Evolutionary conservation across 1,140 invertebrate species (phyloP).

Genomic region (Coptotermes formosanus): DNA sequence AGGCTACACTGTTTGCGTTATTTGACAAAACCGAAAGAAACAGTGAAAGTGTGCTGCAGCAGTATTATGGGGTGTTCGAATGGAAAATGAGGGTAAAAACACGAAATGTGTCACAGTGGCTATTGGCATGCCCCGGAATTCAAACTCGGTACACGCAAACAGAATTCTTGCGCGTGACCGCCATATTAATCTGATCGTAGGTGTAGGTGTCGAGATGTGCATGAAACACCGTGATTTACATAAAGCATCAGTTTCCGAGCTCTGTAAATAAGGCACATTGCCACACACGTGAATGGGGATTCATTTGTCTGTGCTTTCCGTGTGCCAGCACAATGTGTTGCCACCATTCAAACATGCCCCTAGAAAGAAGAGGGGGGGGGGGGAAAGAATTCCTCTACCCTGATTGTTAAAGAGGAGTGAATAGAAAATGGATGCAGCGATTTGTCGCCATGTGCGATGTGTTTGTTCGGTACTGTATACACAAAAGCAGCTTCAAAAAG

Average conservation of each 20-base stretch:
- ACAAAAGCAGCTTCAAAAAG: neutral
- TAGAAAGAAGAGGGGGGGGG: neutral
- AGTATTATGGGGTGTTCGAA: too few species aligned
- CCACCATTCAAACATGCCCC: neutral
- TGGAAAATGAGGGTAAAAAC: too few species aligned
- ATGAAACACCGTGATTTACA: neutral
- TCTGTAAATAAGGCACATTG: neutral
- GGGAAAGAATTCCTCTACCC: neutral
- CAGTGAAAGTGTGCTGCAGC: too few species aligned
- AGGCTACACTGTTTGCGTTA: too few species aligned
- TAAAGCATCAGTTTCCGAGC: neutral
- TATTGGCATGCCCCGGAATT: too few species aligned
- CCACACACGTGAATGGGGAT: neutral
- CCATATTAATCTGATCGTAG: too few species aligned
- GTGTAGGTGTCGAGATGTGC: too few species aligned
- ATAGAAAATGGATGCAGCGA: neutral
- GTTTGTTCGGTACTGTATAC: too few species aligned
- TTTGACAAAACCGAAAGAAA: too few species aligned
- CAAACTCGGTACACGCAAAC: too few species aligned
- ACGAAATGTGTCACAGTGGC: too few species aligned
- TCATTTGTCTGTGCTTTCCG: neutral
- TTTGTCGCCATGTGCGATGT: slow-evolving; percentile 10
- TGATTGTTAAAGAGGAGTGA: neutral
- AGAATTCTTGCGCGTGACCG: too few species aligned
- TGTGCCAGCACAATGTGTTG: neutral